Evolutionary conservation across 2,797 vertebrate species (phyloP).

Genomic region (Sorex maritimensis): DNA sequence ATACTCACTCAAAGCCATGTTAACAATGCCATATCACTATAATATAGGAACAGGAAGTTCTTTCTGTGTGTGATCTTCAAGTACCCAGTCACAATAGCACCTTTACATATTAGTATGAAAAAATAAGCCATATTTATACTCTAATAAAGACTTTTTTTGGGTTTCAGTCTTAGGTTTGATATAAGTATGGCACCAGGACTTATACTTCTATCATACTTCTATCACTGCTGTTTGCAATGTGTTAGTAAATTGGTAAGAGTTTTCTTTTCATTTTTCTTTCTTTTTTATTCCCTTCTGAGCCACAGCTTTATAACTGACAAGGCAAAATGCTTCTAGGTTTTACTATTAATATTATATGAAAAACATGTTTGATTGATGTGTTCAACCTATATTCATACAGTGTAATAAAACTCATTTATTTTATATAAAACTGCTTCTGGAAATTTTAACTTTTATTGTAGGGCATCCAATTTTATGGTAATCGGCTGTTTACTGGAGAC

Average conservation of each 20-base stretch:
- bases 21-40: constrained; percentile 26
- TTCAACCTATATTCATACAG: constrained; percentile 62
- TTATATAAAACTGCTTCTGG: background rate
- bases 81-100: background rate
- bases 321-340: constrained; percentile 86
- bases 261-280: constrained; percentile 87
- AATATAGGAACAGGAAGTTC: constrained; percentile 40
- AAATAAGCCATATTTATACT: constrained; percentile 66
- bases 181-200: constrained; percentile 78
- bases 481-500: constrained; percentile 27
- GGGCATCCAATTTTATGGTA: constrained; percentile 13
- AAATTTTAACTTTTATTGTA: constrained; percentile 62
- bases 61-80: constrained; percentile 28
- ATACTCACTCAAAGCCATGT: background rate
- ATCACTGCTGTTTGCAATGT: constrained; percentile 77
- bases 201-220: constrained; percentile 86
- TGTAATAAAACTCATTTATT: constrained; percentile 62
- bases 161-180: constrained; percentile 81
- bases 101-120: constrained; percentile 56
- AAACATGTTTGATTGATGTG: constrained; percentile 74
- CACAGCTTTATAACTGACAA: constrained; percentile 77
- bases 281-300: constrained; percentile 81
- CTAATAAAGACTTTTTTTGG: constrained; percentile 79
- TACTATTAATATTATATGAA: constrained; percentile 88
- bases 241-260: constrained; percentile 76